Conservation (phyloP, 1,140 invertebrate genomes). For the Heliothis virescens region DNA sequence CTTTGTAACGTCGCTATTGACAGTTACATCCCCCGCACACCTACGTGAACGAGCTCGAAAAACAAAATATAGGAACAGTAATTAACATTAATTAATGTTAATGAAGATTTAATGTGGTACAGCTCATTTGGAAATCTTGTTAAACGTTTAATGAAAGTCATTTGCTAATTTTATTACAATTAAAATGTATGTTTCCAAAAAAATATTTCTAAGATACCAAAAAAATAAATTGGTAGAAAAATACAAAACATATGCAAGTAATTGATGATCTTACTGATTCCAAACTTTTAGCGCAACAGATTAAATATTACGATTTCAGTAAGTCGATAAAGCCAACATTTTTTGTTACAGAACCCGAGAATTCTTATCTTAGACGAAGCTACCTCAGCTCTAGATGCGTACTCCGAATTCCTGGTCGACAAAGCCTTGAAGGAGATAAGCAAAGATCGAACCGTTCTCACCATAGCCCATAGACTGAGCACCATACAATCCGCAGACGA, state of each 20-base stretch:
- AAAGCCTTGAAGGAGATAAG: slow-evolving; percentile 94
- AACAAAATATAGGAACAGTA: neutral
- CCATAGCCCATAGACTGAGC: slow-evolving; percentile 97
- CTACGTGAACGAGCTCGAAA: too few relatives aligned
- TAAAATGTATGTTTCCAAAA: too few relatives aligned
- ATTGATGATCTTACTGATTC: too few relatives aligned
- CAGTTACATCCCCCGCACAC: too few relatives aligned
- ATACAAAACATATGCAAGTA: too few relatives aligned
- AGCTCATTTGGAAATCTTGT: neutral
- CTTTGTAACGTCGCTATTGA: too few relatives aligned
- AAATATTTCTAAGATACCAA: too few relatives aligned
- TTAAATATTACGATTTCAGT: neutral
- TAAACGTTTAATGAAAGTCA: neutral
- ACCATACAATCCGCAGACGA: slow-evolving; percentile 96
- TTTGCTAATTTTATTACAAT: neutral
- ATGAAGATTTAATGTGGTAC: neutral
- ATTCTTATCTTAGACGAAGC: slow-evolving; percentile 96
- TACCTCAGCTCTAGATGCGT: slow-evolving; percentile 96
- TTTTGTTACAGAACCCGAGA: slow-evolving; percentile 90
- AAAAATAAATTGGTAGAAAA: too few relatives aligned
- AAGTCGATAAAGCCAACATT: neutral
- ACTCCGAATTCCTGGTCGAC: slow-evolving; percentile 95
- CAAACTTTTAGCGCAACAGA: too few relatives aligned
- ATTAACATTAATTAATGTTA: neutral
- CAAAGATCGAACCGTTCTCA: slow-evolving; percentile 93